Base-by-base conservation (phyloP, 2,797 vertebrate genomes). In the Myripristis jacobus region DNA sequence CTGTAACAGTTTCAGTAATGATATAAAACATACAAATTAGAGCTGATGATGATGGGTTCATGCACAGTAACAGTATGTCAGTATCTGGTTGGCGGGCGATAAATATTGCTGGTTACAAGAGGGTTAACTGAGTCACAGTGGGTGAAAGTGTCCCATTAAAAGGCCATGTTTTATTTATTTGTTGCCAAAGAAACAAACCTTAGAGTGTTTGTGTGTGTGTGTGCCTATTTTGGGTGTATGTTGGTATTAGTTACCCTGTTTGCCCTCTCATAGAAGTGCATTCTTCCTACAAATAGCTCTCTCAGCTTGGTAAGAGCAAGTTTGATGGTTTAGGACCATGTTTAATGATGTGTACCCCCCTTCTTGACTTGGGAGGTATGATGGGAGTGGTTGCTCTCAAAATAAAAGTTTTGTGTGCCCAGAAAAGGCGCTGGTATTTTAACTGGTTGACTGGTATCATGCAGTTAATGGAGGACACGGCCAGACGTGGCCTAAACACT, bases 91-190 rank as follows among this genome's bases (percentile, higher is more conserved):
- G n/a, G n/a, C n/a, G n/a, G n/a, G n/a, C n/a, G n/a, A 31, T 31
- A 9, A 0, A 1, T 55, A 10, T 0, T 19, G 46, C 56, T 72
- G 47, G 27, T 50, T 68, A 65, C 19, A 51, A 19, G 9, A 41
- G 44, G 15, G 19, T 21, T 25, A 54, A 68, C 36, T 63, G 29
- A 76, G 24, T 47, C 15, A 19, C 6, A 9, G 6, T 24, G 65
- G 65, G 10, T 48, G 21, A 72, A 76, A 66, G 19, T 53, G 22
- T 69, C 58, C 80, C 48, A 73, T 81, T 48, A 77, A 79, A 76
- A 38, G 25, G 24, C 9, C 38, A 83, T 89, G 54, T 85, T 88
- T 90, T 86, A 90, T 91, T 84, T 72, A 87, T 66, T 58, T 79
- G 79, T 83, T 85, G 57, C 73, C 34, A n/a, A n/a, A n/a, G n/a